Percentiles rank a stretch among this genome's conserved stretches.
phyloP scores from a whole-genome alignment of 2,797 vertebrate genomes.

The Takifugu rubripes region DNA sequence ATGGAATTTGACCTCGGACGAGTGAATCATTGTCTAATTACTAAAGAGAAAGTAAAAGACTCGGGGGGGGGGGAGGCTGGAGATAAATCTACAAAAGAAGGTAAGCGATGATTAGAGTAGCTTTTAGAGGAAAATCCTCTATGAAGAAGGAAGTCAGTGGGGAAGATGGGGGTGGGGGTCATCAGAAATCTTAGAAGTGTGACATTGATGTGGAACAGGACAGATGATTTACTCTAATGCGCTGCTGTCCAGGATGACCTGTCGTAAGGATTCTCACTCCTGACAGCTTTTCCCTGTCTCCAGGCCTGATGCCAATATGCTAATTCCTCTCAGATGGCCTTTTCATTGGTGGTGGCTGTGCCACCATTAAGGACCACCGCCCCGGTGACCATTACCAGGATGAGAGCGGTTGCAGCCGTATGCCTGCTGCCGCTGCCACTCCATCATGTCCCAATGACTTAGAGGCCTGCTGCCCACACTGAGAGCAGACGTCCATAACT shows the following conservation, averaged over 20 bases:
- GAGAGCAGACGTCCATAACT: background rate
- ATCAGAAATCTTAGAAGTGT: background rate
- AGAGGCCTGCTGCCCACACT: no score
- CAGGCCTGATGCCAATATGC: slow-evolving; percentile 56
- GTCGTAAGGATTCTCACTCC: slow-evolving; percentile 76
- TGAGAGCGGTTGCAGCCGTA: slow-evolving; percentile 47
- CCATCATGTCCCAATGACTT: slow-evolving; percentile 27
- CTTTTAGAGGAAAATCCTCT: slow-evolving; percentile 3
- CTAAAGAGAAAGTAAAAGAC: slow-evolving; percentile 19
- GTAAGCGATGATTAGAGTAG: background rate
- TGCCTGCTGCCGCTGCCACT: slow-evolving; percentile 43
- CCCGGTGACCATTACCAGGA: slow-evolving; percentile 38
- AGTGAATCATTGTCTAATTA: slow-evolving; percentile 73
- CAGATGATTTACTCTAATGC: slow-evolving; percentile 81
- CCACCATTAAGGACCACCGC: slow-evolving; percentile 30
- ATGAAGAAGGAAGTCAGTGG: background rate
- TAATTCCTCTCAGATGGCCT: slow-evolving; percentile 63
- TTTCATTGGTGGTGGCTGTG: slow-evolving; percentile 62
- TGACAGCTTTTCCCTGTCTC: slow-evolving; percentile 74
- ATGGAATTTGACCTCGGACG: slow-evolving; percentile 56
- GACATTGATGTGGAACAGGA: slow-evolving; percentile 34
- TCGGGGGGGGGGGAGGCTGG: slow-evolving; percentile 35
- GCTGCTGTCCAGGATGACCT: slow-evolving; percentile 78
- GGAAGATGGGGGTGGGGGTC: background rate
- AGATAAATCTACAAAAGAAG: slow-evolving; percentile 47